Conservation (phyloP, 2,113 vertebrate genomes). For the Hippocampus abdominalis region DNA sequence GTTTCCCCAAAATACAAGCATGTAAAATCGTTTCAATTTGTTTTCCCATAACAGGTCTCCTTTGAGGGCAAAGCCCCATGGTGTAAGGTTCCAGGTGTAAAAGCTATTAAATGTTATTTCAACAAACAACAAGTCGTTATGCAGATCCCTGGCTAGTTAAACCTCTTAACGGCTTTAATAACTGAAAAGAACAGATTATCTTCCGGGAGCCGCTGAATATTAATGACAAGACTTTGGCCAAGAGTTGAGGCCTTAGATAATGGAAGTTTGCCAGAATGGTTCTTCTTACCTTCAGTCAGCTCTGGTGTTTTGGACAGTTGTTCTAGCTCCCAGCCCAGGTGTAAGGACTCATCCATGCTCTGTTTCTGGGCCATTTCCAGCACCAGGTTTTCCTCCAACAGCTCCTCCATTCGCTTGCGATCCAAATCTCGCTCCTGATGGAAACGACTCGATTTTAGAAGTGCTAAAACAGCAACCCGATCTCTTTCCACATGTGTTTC, state of each 20-base stretch:
- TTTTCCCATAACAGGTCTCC: not conserved
- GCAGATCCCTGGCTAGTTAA: slow-evolving; percentile 57
- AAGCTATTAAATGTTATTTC: slow-evolving; percentile 33
- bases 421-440: slow-evolving; percentile 90
- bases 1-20: not conserved
- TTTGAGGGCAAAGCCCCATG: not conserved
- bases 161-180: slow-evolving; percentile 57
- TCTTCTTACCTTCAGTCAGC: slow-evolving; percentile 81
- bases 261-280: slow-evolving; percentile 33
- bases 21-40: not conserved
- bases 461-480: not conserved
- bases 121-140: slow-evolving; percentile 51
- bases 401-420: slow-evolving; percentile 94
- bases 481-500: not conserved
- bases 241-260: slow-evolving; percentile 26
- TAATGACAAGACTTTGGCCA: slow-evolving; percentile 58
- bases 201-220: slow-evolving; percentile 54
- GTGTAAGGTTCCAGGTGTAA: slow-evolving; percentile 14
- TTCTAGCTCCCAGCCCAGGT: slow-evolving; percentile 97
- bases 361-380: slow-evolving; percentile 98
- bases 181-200: slow-evolving; percentile 58
- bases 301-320: slow-evolving; percentile 94
- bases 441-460: not conserved
- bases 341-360: slow-evolving; percentile 97
- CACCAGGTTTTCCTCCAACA: slow-evolving; percentile 95